These are phyloP conservation scores for Phrynocephalus guinanensis DNA, from an alignment of 2,797 vertebrate species.

Conservation along the genomic window DNA sequence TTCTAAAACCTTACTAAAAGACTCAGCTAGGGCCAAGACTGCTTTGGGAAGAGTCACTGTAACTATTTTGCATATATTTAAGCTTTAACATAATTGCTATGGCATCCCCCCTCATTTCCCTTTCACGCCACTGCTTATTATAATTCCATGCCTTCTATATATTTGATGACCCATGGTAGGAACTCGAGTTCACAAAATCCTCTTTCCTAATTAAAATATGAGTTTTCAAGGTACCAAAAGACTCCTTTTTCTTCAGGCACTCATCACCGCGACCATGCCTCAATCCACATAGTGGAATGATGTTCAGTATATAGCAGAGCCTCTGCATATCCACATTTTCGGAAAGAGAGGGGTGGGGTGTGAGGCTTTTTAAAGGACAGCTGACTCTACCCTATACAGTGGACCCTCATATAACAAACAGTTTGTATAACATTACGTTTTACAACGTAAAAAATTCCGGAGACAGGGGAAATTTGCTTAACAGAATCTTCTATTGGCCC, in stretches of 20 bases:
- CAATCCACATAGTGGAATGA: neutral
- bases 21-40: neutral
- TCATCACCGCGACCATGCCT: too few species aligned
- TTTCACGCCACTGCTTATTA: neutral
- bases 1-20: neutral
- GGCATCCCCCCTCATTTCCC: neutral
- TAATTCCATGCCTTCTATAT: neutral
- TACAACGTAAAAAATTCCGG: too few species aligned
- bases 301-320: neutral
- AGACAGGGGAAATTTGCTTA: too few species aligned
- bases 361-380: neutral
- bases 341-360: too few species aligned
- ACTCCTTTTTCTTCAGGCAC: neutral
- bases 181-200: too few species aligned
- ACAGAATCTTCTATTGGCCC: too few species aligned
- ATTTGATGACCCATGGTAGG: neutral
- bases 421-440: too few species aligned
- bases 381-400: neutral
- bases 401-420: too few species aligned
- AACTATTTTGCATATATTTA: neutral
- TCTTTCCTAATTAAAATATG: too few species aligned
- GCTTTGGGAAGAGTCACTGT: neutral
- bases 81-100: neutral
- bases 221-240: neutral
- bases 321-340: neutral